Evolutionary conservation across 1,140 invertebrate species (phyloP), one percentile per base, ranked within the genome.

Genomic region (Conus ventricosus): DNA sequence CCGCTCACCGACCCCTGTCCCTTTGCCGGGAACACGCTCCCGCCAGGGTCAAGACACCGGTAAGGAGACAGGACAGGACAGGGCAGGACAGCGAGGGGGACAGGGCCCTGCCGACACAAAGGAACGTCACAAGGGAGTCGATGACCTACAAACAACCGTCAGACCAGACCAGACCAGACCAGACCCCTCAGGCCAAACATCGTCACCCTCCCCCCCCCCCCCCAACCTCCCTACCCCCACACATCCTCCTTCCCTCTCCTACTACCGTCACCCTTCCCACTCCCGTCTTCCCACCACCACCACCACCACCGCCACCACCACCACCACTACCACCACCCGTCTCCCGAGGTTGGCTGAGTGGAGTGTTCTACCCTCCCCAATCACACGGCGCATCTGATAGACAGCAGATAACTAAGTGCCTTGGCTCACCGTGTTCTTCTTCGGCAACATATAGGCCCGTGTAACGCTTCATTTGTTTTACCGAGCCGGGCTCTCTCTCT

Each of bases 331-430:
- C 53, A 20, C 57, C 15, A 57, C 23, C 82, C 82, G 57, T 83
- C 57, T 57, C 82, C 53, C 53, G n/a, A 17, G 20, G 82, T 25
- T 54, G 82, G 82, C 53, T 83, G 80, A 55, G 39, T 39, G 80
- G 54, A 15, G 39, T 51, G 54, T 83, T 57, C 82, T 20, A 55
- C 82, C 53, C n/a, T 83, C 82, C 13, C 53, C 39, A 54, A 83
- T 54, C 53, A 55, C 57, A 57, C 51, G 82, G 53, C 53, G 53
- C 82, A 25, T 83, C 82, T 55, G 23, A 51, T 54, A 25, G 82
- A 83, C 53, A 55, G 53, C 82, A 83, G 82, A 55, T 83, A 54
- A 83, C 53, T 82, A 51, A 39, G 54, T 23, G 78, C 53, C 53
- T 53, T 53, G 13, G 78, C 78, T 81, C 53, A 51, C 78, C 39